Base-by-base conservation (phyloP, 2,888 invertebrate genomes). In the Oscheius onirici region DNA sequence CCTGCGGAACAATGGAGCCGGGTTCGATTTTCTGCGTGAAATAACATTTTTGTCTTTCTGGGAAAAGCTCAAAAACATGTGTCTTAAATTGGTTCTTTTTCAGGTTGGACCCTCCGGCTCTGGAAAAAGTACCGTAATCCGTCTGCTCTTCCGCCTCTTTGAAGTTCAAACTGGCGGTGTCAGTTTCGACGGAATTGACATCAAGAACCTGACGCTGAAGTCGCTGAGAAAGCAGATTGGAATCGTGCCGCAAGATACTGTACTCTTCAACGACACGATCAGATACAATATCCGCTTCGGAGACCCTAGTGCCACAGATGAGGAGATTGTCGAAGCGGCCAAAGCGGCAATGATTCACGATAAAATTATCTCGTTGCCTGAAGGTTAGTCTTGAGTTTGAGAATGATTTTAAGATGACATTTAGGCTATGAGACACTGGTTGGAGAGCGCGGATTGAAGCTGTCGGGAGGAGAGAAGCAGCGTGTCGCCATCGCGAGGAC, bases 381-480 rank as follows among this genome's bases (percentile, higher is more conserved):
- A 94, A 77, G 92, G 90, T 79, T 22, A 44, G 54, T 54, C 28
- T 20, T 22, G 17, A n/a, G 34, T n/a, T 67, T 20, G 24, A 3
- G 8, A 17, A 15, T n/a, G n/a, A n/a, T n/a, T n/a, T n/a, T n/a
- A 5, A 26, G 11, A 58, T 1, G 51, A 1, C 34, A 72, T 69
- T 46, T 79, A 89, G 89, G 88, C 67, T 90, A 90, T 81, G 88
- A 88, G 2, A 90, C 90, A n/a, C 74, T 89, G 70, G 90, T 97
- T 22, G 97, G 97, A 6, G 97, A 97, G 89, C 91, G 97, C 87
- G 97, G 97, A 5, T 89, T 97, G 71, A 92, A 95, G 76, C 90
- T 97, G 73, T 96, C 96, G 88, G 97, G 97, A 1, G 97, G 97
- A 1, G 97, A 97, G 88, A 97, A 99, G 87, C 97, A 99, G 88